Evolutionary conservation across 53 echinoderm and acorn worm species (phyloP), one percentile per base, ranked within the genome.

Genomic region (Crossaster papposus): DNA sequence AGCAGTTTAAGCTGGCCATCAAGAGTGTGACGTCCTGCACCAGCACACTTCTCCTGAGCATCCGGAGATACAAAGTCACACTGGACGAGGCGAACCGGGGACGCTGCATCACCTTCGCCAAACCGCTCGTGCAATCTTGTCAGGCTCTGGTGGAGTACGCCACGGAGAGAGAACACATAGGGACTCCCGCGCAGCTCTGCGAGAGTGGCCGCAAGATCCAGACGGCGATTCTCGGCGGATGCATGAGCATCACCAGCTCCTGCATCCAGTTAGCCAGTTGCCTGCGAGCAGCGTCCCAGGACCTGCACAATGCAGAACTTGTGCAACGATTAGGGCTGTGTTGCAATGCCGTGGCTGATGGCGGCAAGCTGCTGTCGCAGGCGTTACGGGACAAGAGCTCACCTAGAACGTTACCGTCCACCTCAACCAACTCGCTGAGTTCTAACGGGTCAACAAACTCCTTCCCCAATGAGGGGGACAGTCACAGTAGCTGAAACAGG

Each of bases 161-260:
- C 82, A 95, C 95, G n/a, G 97, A 97, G 84, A 79, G 90, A 12
- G 97, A 97, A 88, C 97, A 95, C 74, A 92, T 87, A 8, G 97
- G 97, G 30, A 93, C 88, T 32, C 93, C 92, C 3, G 95, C 97
- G 0, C 85, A 93, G 54, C 88, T 97, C 58, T 91, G 94, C 31
- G 93, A 94, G 23, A 88, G 73, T 36, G 95, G 97, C 32, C 93
- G 88, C 29, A 91, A 94, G 70, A 85, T 93, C 37, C 97, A 97
- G 75, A 97, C 93, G 13, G 91, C 95, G 28, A 95, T 97, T 63
- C 82, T 97, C 31, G 95, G 95, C 2, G 97, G 97, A 0, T 96
- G 97, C 52, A 97, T 97, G 97, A 95, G 97, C 58, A 92, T 97
- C 72, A 95, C 95, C 80, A 97, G 97, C 68, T 94, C 97, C 10